Percentiles rank a stretch among this genome's conserved stretches.
phyloP scores from a whole-genome alignment of 2,888 invertebrate genomes.

The Pterostichus niger region DNA sequence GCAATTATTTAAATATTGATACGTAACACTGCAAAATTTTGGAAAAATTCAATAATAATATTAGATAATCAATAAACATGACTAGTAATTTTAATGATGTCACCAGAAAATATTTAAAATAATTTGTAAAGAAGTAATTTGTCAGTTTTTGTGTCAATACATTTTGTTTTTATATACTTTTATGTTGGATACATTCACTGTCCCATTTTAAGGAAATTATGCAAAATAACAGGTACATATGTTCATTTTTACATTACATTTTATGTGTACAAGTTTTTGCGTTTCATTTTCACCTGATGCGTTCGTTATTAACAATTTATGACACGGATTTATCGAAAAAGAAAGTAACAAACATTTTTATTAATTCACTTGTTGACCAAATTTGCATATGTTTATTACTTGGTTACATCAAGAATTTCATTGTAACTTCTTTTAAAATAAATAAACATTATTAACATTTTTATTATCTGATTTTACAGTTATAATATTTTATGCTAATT shows the following conservation, averaged over 20 bases:
- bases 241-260: conserved; percentile 14
- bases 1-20: too few relatives aligned
- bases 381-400: background rate
- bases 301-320: background rate
- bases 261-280: conserved; percentile 3
- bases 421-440: too few relatives aligned
- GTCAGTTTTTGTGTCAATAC: background rate
- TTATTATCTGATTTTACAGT: too few relatives aligned
- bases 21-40: too few relatives aligned
- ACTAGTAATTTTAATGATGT: too few relatives aligned
- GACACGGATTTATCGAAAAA: conserved; percentile 24
- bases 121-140: background rate
- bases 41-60: too few relatives aligned
- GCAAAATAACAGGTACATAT: conserved; percentile 15
- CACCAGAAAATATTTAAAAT: too few relatives aligned
- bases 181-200: conserved; percentile 10
- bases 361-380: background rate
- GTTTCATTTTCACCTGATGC: background rate
- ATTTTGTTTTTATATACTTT: conserved; percentile 5
- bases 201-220: conserved; percentile 33
- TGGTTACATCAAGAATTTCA: background rate
- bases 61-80: too few relatives aligned
- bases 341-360: conserved; percentile 21
- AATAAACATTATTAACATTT: too few relatives aligned
- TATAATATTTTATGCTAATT: too few relatives aligned